phyloP scores from a whole-genome alignment of 2,888 invertebrate species.

The Mythimna albipuncta region DNA sequence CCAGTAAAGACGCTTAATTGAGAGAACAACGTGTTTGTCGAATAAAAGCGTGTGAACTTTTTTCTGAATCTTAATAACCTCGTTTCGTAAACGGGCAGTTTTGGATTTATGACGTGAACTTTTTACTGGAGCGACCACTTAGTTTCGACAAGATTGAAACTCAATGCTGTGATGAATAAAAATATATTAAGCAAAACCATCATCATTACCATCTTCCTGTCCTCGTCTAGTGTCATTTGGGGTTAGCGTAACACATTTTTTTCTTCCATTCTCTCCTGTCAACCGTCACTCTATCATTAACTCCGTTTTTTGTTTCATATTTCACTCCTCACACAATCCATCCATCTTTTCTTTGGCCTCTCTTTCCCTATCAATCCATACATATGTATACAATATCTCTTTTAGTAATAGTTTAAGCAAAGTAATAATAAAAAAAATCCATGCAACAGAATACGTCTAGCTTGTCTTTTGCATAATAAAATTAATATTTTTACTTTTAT shows the following conservation, averaged over 20 bases:
- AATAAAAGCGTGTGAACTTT: slow-evolving; percentile 83
- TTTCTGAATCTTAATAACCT: slow-evolving; percentile 77
- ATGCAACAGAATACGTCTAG: background rate
- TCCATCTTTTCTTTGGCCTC: too few species aligned
- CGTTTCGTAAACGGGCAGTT: slow-evolving; percentile 64
- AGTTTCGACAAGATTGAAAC: slow-evolving; percentile 8
- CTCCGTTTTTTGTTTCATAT: too few species aligned
- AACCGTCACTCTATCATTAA: too few species aligned
- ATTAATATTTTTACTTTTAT: too few species aligned
- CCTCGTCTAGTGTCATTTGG: too few species aligned
- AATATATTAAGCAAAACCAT: background rate
- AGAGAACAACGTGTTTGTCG: slow-evolving; percentile 84
- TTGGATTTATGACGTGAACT: slow-evolving; percentile 66
- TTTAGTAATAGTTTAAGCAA: background rate
- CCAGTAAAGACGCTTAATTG: slow-evolving; percentile 85
- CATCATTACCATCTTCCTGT: too few species aligned
- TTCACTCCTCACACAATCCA: too few species aligned
- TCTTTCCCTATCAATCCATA: too few species aligned
- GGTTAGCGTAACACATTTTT: too few species aligned
- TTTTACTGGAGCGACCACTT: slow-evolving; percentile 45
- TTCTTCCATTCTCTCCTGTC: too few species aligned
- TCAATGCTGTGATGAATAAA: slow-evolving; percentile 14
- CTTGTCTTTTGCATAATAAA: too few species aligned
- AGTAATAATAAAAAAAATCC: slow-evolving; percentile 10
- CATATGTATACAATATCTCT: too few species aligned